Base-by-base conservation (phyloP, 2,113 vertebrate species). In the Apteryx mantelli region DNA sequence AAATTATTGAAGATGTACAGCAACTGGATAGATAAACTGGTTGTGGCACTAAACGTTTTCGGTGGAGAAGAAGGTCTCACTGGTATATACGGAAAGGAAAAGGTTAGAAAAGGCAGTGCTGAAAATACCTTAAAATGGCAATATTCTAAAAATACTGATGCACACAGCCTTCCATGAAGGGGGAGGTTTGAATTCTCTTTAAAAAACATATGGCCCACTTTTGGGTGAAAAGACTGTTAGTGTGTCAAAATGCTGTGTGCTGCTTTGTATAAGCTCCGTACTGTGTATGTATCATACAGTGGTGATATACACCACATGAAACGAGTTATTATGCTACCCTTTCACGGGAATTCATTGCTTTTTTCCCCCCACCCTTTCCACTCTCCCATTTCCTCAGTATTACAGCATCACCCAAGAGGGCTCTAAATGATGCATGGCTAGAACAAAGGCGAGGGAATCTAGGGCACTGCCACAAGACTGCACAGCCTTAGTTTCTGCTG, bases 401-500 rank as follows among this genome's bases (percentile, higher is more conserved):
- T 93, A 81, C 91, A 94, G 80, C 56, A 82, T 73, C 69, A 78
- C 93, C 89, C 88, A 89, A 19, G 93, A 97, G 92, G 96, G 7
- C 38, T 94, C 52, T 92, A 82, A 77, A 88, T 97, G 82, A 95
- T 96, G 89, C 93, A 95, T 78, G 55, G 88, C 82, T 94, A 93
- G 95, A 98, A 98, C 94, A 98, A 98, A 98, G 94, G 12, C 56
- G 90, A 94, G 60, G 32, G 91, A 98, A 98, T 98, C 96, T 98
- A 96, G 97, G 98, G 63, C 98, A 97, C 78, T 78, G 71, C 86
- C 40, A 64, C 53, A 91, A 97, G 42, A 89, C 74, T 88, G 86
- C 68, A 71, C 53, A 84, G 82, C 30, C 19, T 77, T 80, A 91
- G 58, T 90, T 91, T 96, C 89, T 98, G 81, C 68, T 88, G 91